Conservation (phyloP, 2,797 vertebrate genomes). For the Centropyge bicolor region DNA sequence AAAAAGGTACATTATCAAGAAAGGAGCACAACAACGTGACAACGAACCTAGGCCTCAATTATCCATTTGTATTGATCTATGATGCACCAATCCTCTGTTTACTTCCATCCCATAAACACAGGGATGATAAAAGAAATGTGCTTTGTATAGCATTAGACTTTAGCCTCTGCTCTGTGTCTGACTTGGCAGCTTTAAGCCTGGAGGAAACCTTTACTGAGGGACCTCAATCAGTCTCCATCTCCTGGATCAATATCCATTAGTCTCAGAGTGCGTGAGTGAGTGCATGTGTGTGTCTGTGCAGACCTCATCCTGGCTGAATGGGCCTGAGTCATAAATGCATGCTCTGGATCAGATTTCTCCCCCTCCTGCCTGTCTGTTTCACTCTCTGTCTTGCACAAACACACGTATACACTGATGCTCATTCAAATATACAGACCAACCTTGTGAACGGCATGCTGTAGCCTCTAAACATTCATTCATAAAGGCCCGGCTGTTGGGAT, state of each 20-base stretch:
- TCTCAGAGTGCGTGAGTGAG: conserved; percentile 29
- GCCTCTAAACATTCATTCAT: conserved; percentile 70
- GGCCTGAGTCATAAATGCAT: conserved; percentile 77
- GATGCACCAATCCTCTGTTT: conserved; percentile 34
- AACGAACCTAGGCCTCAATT: conserved; percentile 18
- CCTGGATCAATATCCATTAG: conserved; percentile 85
- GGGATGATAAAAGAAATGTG: conserved; percentile 60
- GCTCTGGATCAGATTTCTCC: conserved; percentile 75
- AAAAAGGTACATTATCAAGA: neutral
- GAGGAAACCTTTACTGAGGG: conserved; percentile 74
- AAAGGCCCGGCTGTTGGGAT: conserved; percentile 6
- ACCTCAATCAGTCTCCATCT: conserved; percentile 80
- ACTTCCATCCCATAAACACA: conserved; percentile 29
- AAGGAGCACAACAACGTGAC: conserved; percentile 15
- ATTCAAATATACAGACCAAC: conserved; percentile 64
- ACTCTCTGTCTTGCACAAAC: conserved; percentile 46
- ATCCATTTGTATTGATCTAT: conserved; percentile 32
- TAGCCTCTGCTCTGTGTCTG: conserved; percentile 67
- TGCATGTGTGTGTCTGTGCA: conserved; percentile 25
- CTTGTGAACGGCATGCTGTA: conserved; percentile 48
- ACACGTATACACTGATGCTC: conserved; percentile 48
- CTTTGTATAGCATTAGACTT: conserved; percentile 56
- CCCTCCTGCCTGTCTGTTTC: conserved; percentile 49
- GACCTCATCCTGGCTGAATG: conserved; percentile 74
- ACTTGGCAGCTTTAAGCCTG: conserved; percentile 76